Evolutionary conservation across 2,113 vertebrate species (phyloP).

Genomic region (Oryzias woworae): DNA sequence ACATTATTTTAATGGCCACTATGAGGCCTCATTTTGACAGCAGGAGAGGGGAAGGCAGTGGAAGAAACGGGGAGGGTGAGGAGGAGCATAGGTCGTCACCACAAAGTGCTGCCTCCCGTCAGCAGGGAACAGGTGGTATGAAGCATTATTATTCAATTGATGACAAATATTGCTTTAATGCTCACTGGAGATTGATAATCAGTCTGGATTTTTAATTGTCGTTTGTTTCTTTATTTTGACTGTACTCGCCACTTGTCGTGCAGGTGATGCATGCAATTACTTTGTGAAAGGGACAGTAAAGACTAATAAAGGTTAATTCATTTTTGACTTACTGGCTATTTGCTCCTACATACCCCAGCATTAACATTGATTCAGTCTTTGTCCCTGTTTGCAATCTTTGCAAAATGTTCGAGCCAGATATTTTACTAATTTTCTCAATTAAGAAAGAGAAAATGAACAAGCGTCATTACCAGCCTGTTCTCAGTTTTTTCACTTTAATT

Average conservation of each 20-base stretch:
- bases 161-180: conserved; percentile 64
- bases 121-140: conserved; percentile 61
- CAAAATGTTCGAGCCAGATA: too few relatives aligned
- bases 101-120: conserved; percentile 35
- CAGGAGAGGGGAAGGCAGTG: conserved; percentile 13
- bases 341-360: too few relatives aligned
- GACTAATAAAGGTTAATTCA: neutral
- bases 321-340: too few relatives aligned
- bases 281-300: conserved; percentile 43
- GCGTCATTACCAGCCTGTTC: too few relatives aligned
- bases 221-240: conserved; percentile 48
- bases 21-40: conserved; percentile 41
- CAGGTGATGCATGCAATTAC: conserved; percentile 56
- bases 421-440: too few relatives aligned
- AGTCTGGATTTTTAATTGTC: conserved; percentile 62
- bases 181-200: conserved; percentile 68
- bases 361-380: too few relatives aligned
- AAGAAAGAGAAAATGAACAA: too few relatives aligned
- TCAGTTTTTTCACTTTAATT: too few relatives aligned
- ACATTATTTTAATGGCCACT: conserved; percentile 75
- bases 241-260: conserved; percentile 47
- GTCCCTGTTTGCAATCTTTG: too few relatives aligned
- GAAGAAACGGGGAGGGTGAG: conserved; percentile 19
- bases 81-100: conserved; percentile 49
- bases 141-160: conserved; percentile 71